phyloP scores from a whole-genome alignment of 2,888 invertebrate species.

The Pristionchus mayeri region DNA sequence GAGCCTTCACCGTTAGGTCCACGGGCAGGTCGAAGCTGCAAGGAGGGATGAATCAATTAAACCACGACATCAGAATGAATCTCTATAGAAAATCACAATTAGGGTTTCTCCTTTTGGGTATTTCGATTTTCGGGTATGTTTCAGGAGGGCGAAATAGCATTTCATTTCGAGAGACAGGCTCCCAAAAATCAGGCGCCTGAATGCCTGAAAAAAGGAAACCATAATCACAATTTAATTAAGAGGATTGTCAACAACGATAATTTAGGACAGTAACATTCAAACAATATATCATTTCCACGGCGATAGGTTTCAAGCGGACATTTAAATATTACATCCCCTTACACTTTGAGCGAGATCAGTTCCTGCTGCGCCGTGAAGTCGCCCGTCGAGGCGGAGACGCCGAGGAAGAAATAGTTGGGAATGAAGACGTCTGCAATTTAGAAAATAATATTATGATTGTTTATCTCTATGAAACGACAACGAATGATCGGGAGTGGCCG shows the following conservation, averaged over 20 bases:
- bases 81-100: neutral
- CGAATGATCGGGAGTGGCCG: too few relatives aligned
- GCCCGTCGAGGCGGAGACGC: slow-evolving; percentile 29
- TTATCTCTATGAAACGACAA: too few relatives aligned
- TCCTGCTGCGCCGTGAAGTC: slow-evolving; percentile 17
- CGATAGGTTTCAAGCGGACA: too few relatives aligned
- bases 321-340: neutral
- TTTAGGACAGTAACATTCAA: too few relatives aligned
- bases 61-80: neutral
- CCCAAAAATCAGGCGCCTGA: too few relatives aligned
- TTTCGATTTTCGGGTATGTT: too few relatives aligned
- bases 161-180: too few relatives aligned
- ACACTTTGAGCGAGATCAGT: slow-evolving; percentile 26
- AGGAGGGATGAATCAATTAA: neutral
- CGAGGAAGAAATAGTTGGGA: slow-evolving; percentile 23
- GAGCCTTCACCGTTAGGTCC: neutral
- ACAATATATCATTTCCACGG: too few relatives aligned
- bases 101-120: too few relatives aligned
- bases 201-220: too few relatives aligned
- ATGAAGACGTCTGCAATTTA: slow-evolving; percentile 26
- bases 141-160: too few relatives aligned
- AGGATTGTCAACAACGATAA: neutral
- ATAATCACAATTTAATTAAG: neutral
- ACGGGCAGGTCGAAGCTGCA: slow-evolving; percentile 4
- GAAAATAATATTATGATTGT: too few relatives aligned